Percentiles rank a stretch among this genome's conserved stretches.
These are phyloP conservation scores for Cetoscarus ocellatus DNA, from an alignment of 2,797 vertebrate species.

Conservation along the genomic window DNA sequence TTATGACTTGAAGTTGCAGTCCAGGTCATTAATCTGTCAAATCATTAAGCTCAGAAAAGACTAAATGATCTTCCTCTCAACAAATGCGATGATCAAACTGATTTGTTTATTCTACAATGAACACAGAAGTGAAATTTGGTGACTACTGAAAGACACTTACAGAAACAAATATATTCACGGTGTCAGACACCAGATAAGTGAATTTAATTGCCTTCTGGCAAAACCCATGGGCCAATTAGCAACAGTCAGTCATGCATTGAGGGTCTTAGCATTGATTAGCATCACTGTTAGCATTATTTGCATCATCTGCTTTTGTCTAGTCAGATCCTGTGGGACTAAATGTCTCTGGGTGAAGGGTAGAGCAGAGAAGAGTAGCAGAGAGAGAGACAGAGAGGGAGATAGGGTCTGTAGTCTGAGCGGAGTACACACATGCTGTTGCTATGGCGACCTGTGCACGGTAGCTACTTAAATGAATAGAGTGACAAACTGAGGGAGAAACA, in stretches of 20 bases:
- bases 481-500: slow-evolving; percentile 12
- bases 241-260: slow-evolving; percentile 15
- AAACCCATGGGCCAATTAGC: slow-evolving; percentile 1
- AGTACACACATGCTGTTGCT: slow-evolving; percentile 70
- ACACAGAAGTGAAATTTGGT: not conserved
- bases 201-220: slow-evolving; percentile 25
- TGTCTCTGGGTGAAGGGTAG: slow-evolving; percentile 66
- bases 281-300: slow-evolving; percentile 53
- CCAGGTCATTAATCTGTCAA: no score
- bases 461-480: slow-evolving; percentile 42
- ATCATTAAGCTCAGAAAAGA: no score
- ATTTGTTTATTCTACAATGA: not conserved
- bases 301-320: slow-evolving; percentile 64
- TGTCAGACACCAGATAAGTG: not conserved
- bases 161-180: not conserved
- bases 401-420: slow-evolving; percentile 9
- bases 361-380: slow-evolving; percentile 33
- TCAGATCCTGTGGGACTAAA: slow-evolving; percentile 58
- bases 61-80: no score
- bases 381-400: not conserved
- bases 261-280: slow-evolving; percentile 49
- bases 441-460: slow-evolving; percentile 63
- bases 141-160: not conserved
- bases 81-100: no score
- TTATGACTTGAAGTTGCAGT: no score